Evolutionary conservation across 2,113 vertebrate species (phyloP), one percentile per base, ranked within the genome.

Genomic region (Turdus rufiventris): DNA sequence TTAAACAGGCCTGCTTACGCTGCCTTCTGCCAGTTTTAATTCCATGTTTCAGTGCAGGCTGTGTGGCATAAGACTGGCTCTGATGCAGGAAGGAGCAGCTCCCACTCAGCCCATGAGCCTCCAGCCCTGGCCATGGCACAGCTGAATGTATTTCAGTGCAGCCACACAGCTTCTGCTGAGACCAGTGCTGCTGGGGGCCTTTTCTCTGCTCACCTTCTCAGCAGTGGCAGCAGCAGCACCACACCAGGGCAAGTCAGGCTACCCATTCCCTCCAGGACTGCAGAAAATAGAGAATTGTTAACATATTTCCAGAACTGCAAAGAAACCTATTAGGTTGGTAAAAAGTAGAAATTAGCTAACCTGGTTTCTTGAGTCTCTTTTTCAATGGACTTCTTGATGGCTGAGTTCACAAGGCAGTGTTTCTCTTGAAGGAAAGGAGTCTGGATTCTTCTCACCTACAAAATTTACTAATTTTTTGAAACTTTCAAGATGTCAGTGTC

Each of bases 21-120:
- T 85, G 57, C 23, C 31, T 25, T 67, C 79, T 71, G 15, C 28
- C 66, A 75, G 33, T 12, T 75, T 45, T 63, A 71, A 31, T 62
- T 28, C 14, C 6, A 23, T 4, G 61, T 78, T 87, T 71, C 66
- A 58, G 23, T 18, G 61, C 61, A 40, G 77, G n/a, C 77, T 67
- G 34, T 29, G 34, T 15, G 51, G 61, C 66, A 24, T 2, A n/a
- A 77, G 75, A 6, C 19, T 1, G 21, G 8, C 34, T 62, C 21
- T 61, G 66, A 38, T 0, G 0, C 42, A 57, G 17, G n/a, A n/a
- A 65, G 63, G 5, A 6, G 1, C 29, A 65, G 12, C 34, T 91
- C 40, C 11, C 33, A 7, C 25, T 38, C 31, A 72, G 54, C 25
- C 20, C 6, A 2, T 4, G 16, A 47, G 61, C 21, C 65, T 68